A percentile compares a stretch with the other conserved stretches of the same genome.
Conservation (phyloP, 2,113 vertebrate genomes). For the Chaenogobius annularis region DNA sequence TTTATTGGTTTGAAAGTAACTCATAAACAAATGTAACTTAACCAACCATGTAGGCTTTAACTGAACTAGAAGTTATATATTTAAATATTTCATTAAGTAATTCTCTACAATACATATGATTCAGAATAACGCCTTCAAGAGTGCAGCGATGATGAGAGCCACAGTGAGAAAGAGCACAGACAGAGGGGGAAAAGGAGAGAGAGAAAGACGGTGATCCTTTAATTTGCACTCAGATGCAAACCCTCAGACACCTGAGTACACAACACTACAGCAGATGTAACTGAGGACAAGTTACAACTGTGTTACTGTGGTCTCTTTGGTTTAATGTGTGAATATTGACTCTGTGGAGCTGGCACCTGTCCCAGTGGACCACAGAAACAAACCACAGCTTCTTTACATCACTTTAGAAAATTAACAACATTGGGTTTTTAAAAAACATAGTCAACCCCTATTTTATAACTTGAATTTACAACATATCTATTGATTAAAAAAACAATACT, state of each 20-base stretch:
- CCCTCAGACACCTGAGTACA: constrained; percentile 47
- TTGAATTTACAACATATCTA: too few species aligned
- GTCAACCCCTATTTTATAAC: neutral
- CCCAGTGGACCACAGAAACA: neutral
- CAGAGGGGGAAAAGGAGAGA: too few species aligned
- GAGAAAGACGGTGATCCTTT: constrained; percentile 26
- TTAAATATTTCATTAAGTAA: neutral
- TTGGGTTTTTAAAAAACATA: neutral
- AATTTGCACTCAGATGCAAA: constrained; percentile 68
- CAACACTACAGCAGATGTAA: constrained; percentile 21
- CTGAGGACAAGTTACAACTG: neutral
- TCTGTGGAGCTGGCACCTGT: neutral
- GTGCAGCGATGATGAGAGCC: neutral
- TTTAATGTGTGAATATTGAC: neutral
- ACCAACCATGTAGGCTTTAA: too few species aligned
- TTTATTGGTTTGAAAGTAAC: too few species aligned
- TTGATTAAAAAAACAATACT: too few species aligned
- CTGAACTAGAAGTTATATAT: neutral
- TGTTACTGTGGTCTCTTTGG: neutral
- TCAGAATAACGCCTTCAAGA: neutral
- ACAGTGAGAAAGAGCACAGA: neutral
- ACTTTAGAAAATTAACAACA: neutral
- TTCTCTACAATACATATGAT: neutral
- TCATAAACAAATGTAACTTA: too few species aligned
- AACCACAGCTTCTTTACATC: neutral